These are phyloP conservation scores for Pilophorus perplexus DNA, from an alignment of 2,888 invertebrate species.

Conservation along the genomic window DNA sequence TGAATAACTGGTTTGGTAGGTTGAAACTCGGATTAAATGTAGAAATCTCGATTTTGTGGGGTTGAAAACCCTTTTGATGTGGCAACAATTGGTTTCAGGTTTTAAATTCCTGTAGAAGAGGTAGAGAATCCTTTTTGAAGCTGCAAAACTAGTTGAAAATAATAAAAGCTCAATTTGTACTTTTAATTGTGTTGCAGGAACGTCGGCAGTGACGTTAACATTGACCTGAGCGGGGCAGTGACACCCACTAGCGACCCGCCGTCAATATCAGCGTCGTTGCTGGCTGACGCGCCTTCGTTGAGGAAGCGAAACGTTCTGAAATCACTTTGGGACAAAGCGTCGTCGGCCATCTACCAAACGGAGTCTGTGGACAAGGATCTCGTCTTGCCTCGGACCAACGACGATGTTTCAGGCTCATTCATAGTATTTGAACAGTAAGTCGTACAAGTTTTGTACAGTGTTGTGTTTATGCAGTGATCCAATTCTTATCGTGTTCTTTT, in stretches of 20 bases:
- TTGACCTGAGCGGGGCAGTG: constrained; percentile 46
- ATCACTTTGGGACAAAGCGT: constrained; percentile 45
- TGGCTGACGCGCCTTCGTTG: neutral
- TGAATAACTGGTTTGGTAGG: too few relatives aligned
- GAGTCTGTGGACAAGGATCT: constrained; percentile 30
- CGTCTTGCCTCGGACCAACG: constrained; percentile 11
- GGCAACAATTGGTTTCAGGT: too few relatives aligned
- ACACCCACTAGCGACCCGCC: constrained; percentile 44
- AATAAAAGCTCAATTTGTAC: too few relatives aligned
- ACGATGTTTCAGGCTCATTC: constrained; percentile 53
- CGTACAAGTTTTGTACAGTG: too few relatives aligned
- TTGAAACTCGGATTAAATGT: too few relatives aligned
- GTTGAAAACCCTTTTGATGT: too few relatives aligned
- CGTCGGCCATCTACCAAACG: constrained; percentile 39
- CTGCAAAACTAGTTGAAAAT: too few relatives aligned
- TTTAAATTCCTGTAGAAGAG: too few relatives aligned
- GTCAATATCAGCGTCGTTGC: neutral
- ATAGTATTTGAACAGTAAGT: constrained; percentile 56
- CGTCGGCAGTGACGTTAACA: constrained; percentile 8
- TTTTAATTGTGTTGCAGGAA: too few relatives aligned
- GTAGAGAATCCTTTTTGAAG: too few relatives aligned
- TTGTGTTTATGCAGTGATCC: neutral
- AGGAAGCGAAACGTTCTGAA: constrained; percentile 41
- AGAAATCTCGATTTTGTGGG: too few relatives aligned
- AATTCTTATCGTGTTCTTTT: neutral